Percentiles rank a stretch among this genome's conserved stretches.
phyloP scores from a whole-genome alignment of 2,113 vertebrate species.

The Bujurquina vittata region DNA sequence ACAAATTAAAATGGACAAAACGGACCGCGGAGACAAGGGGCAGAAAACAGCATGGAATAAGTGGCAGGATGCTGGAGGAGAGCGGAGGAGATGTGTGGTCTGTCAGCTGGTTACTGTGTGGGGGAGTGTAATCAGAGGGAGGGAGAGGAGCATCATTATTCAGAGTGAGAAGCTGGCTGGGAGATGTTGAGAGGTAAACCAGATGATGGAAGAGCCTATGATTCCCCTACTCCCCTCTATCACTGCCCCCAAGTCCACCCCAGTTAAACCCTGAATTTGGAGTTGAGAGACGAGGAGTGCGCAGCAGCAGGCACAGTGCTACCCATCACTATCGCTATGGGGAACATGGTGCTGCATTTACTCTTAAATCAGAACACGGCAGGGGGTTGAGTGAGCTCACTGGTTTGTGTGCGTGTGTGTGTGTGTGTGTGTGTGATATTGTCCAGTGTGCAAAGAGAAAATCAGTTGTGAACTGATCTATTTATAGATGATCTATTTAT shows the following conservation, averaged over 20 bases:
- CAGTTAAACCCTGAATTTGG: slow-evolving; percentile 58
- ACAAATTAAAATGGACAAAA: background rate
- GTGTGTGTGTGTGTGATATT: background rate
- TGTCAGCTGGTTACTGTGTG: slow-evolving; percentile 40
- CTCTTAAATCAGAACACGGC: slow-evolving; percentile 62
- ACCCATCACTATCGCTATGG: slow-evolving; percentile 65
- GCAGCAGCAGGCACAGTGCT: slow-evolving; percentile 49
- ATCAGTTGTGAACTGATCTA: background rate
- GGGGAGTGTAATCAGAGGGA: slow-evolving; percentile 51
- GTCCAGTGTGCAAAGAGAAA: background rate
- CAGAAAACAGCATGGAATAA: background rate
- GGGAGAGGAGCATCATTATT: slow-evolving; percentile 65
- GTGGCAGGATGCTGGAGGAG: slow-evolving; percentile 5
- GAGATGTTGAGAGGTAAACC: slow-evolving; percentile 60
- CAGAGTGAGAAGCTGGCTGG: slow-evolving; percentile 43
- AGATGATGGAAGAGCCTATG: slow-evolving; percentile 67
- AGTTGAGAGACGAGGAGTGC: slow-evolving; percentile 49
- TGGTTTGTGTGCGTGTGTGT: slow-evolving; percentile 4
- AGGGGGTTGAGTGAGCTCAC: slow-evolving; percentile 45
- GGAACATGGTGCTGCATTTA: slow-evolving; percentile 58
- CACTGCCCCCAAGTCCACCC: slow-evolving; percentile 46
- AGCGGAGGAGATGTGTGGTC: slow-evolving; percentile 27
- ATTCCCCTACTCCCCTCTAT: slow-evolving; percentile 46
- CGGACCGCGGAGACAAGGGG: background rate
- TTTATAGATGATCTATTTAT: background rate